These are phyloP conservation scores for Coregonus clupeaformis DNA, from an alignment of 2,113 vertebrate species.

Conservation along the genomic window DNA sequence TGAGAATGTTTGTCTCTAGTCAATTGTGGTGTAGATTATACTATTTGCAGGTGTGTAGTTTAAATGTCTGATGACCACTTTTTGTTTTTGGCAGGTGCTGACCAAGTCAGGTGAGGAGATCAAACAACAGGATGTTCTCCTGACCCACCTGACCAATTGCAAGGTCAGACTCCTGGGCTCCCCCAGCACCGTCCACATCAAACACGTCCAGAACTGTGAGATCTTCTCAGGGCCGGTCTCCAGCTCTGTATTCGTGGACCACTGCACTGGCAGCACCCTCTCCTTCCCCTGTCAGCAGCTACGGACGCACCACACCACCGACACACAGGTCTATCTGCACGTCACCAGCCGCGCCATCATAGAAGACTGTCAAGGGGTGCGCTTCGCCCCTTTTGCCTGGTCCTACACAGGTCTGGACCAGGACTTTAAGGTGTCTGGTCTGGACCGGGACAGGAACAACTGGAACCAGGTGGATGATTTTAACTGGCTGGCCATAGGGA, in stretches of 20 bases:
- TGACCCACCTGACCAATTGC: conserved; percentile 73
- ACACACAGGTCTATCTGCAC: conserved; percentile 84
- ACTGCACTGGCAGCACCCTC: conserved; percentile 79
- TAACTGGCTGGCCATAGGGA: conserved; percentile 85
- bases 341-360: conserved; percentile 90
- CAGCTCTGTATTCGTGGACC: conserved; percentile 86
- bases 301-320: conserved; percentile 80
- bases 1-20: too few relatives aligned
- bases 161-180: conserved; percentile 79
- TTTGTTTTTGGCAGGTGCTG: conserved; percentile 25
- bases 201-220: conserved; percentile 68
- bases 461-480: conserved; percentile 93
- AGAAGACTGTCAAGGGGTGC: conserved; percentile 81
- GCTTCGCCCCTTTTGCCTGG: conserved; percentile 88
- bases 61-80: too few relatives aligned
- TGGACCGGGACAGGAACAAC: conserved; percentile 82
- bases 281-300: conserved; percentile 91
- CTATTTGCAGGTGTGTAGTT: too few relatives aligned
- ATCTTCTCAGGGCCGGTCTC: conserved; percentile 79
- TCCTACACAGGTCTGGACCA: conserved; percentile 78
- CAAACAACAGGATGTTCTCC: conserved; percentile 68
- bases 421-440: conserved; percentile 80
- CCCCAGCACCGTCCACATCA: conserved; percentile 78
- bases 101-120: conserved; percentile 68
- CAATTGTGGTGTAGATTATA: too few relatives aligned